A percentile compares a stretch with the other conserved stretches of the same genome.
phyloP scores from a whole-genome alignment of 2,797 vertebrate genomes.

The Sebastes variabilis region DNA sequence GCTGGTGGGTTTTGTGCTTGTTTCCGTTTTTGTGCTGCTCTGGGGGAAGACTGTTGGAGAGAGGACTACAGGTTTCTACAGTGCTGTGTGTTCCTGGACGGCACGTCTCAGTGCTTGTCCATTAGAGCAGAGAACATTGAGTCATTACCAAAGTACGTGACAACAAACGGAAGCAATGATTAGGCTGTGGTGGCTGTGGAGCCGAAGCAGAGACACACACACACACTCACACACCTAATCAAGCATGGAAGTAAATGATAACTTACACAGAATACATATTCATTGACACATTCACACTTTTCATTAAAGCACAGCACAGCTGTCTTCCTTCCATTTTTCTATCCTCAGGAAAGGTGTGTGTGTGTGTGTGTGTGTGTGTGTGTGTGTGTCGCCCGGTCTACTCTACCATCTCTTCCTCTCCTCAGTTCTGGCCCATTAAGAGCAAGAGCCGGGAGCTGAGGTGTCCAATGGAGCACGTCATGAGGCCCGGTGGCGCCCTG shows the following conservation, averaged over 20 bases:
- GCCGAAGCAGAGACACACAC: slow-evolving; percentile 1
- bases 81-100: slow-evolving; percentile 27
- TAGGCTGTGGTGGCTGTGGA: neutral
- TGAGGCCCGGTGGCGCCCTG: slow-evolving; percentile 56
- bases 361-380: slow-evolving; percentile 4
- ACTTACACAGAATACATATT: neutral
- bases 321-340: slow-evolving; percentile 11
- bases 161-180: slow-evolving; percentile 50
- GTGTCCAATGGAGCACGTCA: slow-evolving; percentile 64
- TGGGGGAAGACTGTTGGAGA: neutral
- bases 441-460: slow-evolving; percentile 43
- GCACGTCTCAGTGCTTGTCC: slow-evolving; percentile 30
- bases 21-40: slow-evolving; percentile 15
- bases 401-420: slow-evolving; percentile 38
- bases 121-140: slow-evolving; percentile 49
- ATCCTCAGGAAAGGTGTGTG: neutral
- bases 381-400: slow-evolving; percentile 7
- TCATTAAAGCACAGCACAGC: neutral
- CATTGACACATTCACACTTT: slow-evolving; percentile 6
- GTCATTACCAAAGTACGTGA: slow-evolving; percentile 38
- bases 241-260: slow-evolving; percentile 10
- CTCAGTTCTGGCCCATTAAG: slow-evolving; percentile 73
- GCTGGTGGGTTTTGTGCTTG: neutral
- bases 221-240: slow-evolving; percentile 4
- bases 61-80: neutral